Base-by-base conservation (phyloP, 2,888 invertebrate genomes). In the Caenorhabditis uteleia region DNA sequence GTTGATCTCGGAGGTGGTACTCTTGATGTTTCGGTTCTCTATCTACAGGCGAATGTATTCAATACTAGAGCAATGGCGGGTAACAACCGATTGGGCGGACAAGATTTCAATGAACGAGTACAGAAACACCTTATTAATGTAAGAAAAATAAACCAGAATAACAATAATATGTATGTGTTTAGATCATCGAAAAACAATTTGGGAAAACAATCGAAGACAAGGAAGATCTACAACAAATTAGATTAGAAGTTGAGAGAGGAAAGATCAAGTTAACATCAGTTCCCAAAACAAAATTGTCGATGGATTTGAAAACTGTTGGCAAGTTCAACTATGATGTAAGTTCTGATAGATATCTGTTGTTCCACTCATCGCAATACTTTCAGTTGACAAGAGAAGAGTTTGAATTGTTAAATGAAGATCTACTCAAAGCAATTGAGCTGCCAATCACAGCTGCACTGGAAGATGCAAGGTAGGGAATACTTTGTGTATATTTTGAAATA, bases 31-130 rank as follows among this genome's bases (percentile, higher is more conserved):
- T 86, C 86, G 0, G 78, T 87, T 20, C 81, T 87, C 4, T 84
- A 83, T 77, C 82, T 86, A 21, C 86, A 86, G 72, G 86, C 85
- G 14, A 86, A 85, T 14, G 85, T 86, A 81, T 87, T 87, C 72
- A 83, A 85, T 18, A 86, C 86, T 1, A 84, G 85, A 60, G 85
- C 85, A 8, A 85, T 86, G 85, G 86, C 86, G 62, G 86, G 86
- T 38, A 87, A 87, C 74, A 87, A 87, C 72, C 84, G 85, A 46
- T 78, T 87, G 3, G 87, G 87, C 14, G 87, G 87, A 3, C 86
- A 87, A 66, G 87, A 87, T 69, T 86, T 87, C 77, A 87, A 86
- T 68, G 84, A 85, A 59, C 77, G 85, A 23, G 75, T 86, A 14
- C 78, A 85, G 53, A 66, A 79, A 12, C 77, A 84, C 62, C 46